Conservation (phyloP, 2,888 invertebrate genomes). For the Carpatolechia fugitivella region DNA sequence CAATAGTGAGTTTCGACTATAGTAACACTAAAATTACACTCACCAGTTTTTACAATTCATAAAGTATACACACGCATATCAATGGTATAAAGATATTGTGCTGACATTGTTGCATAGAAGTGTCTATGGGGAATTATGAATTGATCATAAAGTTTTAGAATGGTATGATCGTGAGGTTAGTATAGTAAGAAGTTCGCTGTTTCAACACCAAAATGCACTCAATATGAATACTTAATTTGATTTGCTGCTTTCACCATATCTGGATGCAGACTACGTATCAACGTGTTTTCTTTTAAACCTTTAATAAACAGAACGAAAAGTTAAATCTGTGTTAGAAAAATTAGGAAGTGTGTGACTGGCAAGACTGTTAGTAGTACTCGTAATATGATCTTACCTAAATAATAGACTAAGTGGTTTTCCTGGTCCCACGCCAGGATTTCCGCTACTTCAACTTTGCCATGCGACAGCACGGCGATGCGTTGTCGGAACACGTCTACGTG, state of each 20-base stretch:
- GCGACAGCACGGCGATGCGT: constrained; percentile 90
- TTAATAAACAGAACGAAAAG: constrained; percentile 43
- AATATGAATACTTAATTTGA: constrained; percentile 73
- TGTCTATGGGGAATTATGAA: constrained; percentile 30
- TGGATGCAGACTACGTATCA: constrained; percentile 61
- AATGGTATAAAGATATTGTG: constrained; percentile 11
- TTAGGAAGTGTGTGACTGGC: neutral
- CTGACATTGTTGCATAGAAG: constrained; percentile 21
- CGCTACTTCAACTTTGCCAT: constrained; percentile 91
- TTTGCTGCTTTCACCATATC: constrained; percentile 64
- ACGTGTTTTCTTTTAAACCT: constrained; percentile 62
- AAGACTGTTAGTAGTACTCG: neutral
- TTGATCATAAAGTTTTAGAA: constrained; percentile 21
- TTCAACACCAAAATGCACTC: constrained; percentile 62
- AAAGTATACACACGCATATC: neutral
- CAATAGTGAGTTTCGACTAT: neutral
- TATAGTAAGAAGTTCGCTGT: constrained; percentile 31
- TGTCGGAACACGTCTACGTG: constrained; percentile 90
- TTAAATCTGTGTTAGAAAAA: neutral
- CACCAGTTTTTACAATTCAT: neutral
- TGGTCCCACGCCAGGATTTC: constrained; percentile 92
- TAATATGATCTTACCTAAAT: constrained; percentile 67
- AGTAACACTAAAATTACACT: neutral
- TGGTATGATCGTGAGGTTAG: constrained; percentile 32
- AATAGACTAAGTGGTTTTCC: constrained; percentile 88